A percentile compares a stretch with the other conserved stretches of the same genome.
phyloP scores from a whole-genome alignment of 1,140 invertebrate genomes.

The Neodiprion pinetum region DNA sequence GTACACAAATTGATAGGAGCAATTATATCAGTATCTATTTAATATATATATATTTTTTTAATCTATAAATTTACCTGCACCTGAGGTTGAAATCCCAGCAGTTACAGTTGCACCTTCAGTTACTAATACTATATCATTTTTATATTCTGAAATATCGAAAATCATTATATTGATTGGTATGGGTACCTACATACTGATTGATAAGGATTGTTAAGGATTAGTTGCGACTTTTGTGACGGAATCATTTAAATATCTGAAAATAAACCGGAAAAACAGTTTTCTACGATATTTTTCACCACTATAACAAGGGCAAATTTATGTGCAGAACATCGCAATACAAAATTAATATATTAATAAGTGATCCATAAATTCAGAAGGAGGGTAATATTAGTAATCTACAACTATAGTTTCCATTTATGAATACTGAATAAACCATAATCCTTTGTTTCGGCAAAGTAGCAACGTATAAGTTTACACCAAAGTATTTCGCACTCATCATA shows the following conservation, averaged over 20 bases:
- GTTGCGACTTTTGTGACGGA: neutral
- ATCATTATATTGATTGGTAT: neutral
- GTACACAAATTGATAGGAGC: too few species aligned
- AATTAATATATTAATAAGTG: neutral
- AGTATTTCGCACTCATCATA: too few species aligned
- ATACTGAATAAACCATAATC: too few species aligned
- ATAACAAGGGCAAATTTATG: too few species aligned
- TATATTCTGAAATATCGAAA: slow-evolving; percentile 30
- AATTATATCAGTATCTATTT: too few species aligned
- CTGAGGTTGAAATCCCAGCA: neutral
- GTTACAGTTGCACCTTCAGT: neutral
- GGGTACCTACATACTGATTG: neutral
- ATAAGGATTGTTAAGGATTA: neutral
- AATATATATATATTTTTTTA: neutral
- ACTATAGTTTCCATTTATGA: too few species aligned
- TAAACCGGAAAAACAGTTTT: neutral
- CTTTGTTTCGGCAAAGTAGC: too few species aligned
- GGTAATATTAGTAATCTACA: neutral
- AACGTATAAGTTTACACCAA: too few species aligned
- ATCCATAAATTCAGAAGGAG: neutral
- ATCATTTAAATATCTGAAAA: slow-evolving; percentile 15
- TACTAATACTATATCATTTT: slow-evolving; percentile 32
- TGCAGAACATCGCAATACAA: neutral
- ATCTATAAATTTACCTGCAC: neutral
- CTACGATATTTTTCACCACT: slow-evolving; percentile 15